phyloP scores from a whole-genome alignment of 2,797 vertebrate genomes.

The Parauchenoglanis ngamensis region DNA sequence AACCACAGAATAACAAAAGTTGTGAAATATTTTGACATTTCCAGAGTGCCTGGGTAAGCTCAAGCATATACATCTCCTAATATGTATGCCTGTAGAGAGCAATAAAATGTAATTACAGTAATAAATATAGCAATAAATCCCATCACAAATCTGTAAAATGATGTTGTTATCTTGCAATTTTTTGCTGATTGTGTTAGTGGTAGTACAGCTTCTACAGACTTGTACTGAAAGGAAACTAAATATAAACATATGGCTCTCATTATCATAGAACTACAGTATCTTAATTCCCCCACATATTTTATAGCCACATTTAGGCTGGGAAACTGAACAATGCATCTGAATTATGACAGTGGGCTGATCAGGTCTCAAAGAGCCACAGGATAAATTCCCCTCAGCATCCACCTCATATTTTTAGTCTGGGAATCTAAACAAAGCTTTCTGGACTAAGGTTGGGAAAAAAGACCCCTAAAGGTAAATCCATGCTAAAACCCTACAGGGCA shows the following conservation, averaged over 20 bases:
- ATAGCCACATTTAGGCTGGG: constrained; percentile 26
- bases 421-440: constrained; percentile 46
- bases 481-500: background rate
- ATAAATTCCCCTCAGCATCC: background rate
- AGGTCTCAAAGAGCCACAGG: background rate
- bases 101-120: constrained; percentile 12
- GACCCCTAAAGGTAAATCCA: background rate
- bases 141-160: background rate
- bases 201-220: constrained; percentile 10
- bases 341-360: constrained; percentile 23
- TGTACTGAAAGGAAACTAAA: constrained; percentile 21
- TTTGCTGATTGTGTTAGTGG: constrained; percentile 16
- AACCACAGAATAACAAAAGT: constrained; percentile 29
- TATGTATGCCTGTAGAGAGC: background rate
- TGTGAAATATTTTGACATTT: constrained; percentile 40
- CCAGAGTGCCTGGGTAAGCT: constrained; percentile 19
- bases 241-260: constrained; percentile 54
- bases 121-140: constrained; percentile 15
- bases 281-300: constrained; percentile 46
- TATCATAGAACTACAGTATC: constrained; percentile 34
- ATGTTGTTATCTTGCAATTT: background rate
- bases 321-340: constrained; percentile 47
- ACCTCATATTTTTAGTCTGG: constrained; percentile 6
- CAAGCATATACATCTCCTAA: background rate
- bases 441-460: constrained; percentile 38